These are phyloP conservation scores for Aleiodes leptofemur DNA, from an alignment of 2,888 invertebrate species.

Conservation along the genomic window DNA sequence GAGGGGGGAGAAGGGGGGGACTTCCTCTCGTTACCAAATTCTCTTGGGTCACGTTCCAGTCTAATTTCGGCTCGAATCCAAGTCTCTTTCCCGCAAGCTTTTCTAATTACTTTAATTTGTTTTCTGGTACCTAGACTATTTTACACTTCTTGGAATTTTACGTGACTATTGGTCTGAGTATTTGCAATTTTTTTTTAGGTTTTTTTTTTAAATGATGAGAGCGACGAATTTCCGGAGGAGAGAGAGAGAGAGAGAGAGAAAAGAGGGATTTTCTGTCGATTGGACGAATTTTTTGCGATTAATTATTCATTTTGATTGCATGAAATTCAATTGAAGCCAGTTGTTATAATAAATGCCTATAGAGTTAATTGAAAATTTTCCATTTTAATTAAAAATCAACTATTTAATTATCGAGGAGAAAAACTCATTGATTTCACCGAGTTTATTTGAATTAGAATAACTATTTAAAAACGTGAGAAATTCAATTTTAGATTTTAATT, in stretches of 20 bases:
- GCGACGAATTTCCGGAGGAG: not conserved
- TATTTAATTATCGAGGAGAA: too few relatives aligned
- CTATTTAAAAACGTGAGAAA: too few relatives aligned
- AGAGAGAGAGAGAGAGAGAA: not conserved
- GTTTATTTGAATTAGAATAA: too few relatives aligned
- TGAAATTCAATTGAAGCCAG: too few relatives aligned
- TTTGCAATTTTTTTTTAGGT: not conserved
- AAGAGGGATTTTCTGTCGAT: not conserved
- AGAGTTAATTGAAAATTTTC: too few relatives aligned
- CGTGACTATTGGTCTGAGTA: conserved; percentile 25
- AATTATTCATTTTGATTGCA: too few relatives aligned
- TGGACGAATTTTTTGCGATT: too few relatives aligned
- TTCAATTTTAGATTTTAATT: too few relatives aligned
- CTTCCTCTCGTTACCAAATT: conserved; percentile 12
- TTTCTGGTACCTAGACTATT: conserved; percentile 32
- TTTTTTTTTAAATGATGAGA: not conserved
- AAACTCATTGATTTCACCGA: too few relatives aligned
- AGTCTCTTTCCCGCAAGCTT: conserved; percentile 24
- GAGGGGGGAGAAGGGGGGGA: not conserved
- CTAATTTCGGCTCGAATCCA: conserved; percentile 41
- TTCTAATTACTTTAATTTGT: conserved; percentile 47
- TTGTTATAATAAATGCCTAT: too few relatives aligned
- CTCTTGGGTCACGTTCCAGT: conserved; percentile 36
- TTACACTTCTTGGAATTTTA: conserved; percentile 25
- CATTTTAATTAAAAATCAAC: too few relatives aligned